Evolutionary conservation across 1,140 invertebrate genomes (phyloP), one percentile per base, ranked within the genome.

Genomic region (Zophobas atratus): DNA sequence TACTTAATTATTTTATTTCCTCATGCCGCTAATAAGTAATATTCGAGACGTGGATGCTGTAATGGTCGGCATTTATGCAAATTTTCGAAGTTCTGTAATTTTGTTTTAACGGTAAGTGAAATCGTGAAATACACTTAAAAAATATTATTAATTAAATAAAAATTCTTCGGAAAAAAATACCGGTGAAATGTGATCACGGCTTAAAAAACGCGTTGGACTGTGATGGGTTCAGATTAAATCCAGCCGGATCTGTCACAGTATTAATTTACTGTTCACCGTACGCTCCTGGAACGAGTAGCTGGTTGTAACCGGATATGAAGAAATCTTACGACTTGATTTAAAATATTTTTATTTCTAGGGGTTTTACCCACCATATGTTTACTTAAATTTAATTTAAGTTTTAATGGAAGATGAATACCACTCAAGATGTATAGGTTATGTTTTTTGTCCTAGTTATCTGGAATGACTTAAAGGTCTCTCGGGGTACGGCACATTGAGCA

Each of bases 1-100:
- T 67, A 67, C 60, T 67, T 67, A 43, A 67, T 67, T 67, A 67
- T 67, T 67, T 67, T 67, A 67, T 67, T 67, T 67, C 60, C 33
- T 67, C 60, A 41, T 36, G 60, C 38, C 43, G 60, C 8, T 67
- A 67, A 67, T 67, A 43, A 32, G 33, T n/a, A 67, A 43, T 67
- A 67, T 67, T 67, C 43, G 43, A 67, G 20, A 32, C 60, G 39
- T 39, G 60, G 41, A 6, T 35, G 56, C 56, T 36, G 36, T 60
- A 41, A 67, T 67, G 60, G 20, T 20, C 20, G 20, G 60, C 33
- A 67, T 67, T 67, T 67, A 67, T 67, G 60, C 39, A 43, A 67
- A 67, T 67, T n/a, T 20, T 2, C n/a, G 6, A n/a, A 51, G 38
- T 67, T 41, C 39, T 67, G 60, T 67, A 67, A 67, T 67, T 20